These are phyloP conservation scores for Euplexia lucipara DNA, from an alignment of 2,888 invertebrate genomes.

Conservation along the genomic window DNA sequence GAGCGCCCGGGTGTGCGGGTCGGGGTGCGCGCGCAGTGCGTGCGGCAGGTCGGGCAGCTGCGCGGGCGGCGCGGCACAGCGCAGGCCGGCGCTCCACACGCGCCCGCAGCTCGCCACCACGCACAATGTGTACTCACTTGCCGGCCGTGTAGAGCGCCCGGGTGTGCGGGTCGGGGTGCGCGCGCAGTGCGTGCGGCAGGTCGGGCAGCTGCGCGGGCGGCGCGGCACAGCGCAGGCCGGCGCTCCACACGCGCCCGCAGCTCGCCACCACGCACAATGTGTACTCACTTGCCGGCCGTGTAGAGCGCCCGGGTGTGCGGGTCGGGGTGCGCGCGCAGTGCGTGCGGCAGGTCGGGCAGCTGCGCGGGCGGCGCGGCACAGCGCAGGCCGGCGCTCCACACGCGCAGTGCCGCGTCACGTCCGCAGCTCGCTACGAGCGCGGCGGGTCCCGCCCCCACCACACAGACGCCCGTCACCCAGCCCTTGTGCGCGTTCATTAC, in stretches of 20 bases:
- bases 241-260: too few relatives aligned
- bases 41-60: constrained; percentile 91
- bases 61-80: too few relatives aligned
- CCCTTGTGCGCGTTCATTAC: constrained; percentile 96
- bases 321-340: constrained; percentile 92
- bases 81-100: too few relatives aligned
- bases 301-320: constrained; percentile 88
- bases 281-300: constrained; percentile 92
- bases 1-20: constrained; percentile 77
- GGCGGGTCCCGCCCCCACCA: constrained; percentile 67
- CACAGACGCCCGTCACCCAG: constrained; percentile 95
- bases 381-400: constrained; percentile 94
- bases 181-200: constrained; percentile 92
- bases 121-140: background rate
- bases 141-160: constrained; percentile 94
- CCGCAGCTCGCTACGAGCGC: constrained; percentile 93
- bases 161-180: constrained; percentile 87
- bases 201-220: constrained; percentile 87
- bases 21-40: constrained; percentile 92
- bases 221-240: too few relatives aligned
- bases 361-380: constrained; percentile 80
- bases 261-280: too few relatives aligned
- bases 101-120: too few relatives aligned
- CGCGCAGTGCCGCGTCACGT: constrained; percentile 94
- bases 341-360: constrained; percentile 91